Evolutionary conservation across 1,140 invertebrate genomes (phyloP).

Genomic region (Aphelenchoides fujianensis): DNA sequence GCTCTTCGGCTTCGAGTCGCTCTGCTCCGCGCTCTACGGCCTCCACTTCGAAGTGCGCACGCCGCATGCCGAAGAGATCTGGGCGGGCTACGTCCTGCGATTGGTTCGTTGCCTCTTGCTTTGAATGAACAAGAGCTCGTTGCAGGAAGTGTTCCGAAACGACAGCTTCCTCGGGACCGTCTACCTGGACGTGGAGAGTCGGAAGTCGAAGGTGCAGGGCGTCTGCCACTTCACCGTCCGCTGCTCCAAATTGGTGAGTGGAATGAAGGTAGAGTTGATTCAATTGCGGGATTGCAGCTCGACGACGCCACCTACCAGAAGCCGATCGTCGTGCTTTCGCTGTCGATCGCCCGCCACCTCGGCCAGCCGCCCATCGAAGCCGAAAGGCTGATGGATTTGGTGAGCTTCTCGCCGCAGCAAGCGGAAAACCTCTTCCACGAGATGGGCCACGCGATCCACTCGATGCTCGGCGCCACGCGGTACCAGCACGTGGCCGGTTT

Average conservation of each 20-base stretch:
- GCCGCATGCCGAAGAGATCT: conserved; percentile 48
- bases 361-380: conserved; percentile 48
- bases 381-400: conserved; percentile 67
- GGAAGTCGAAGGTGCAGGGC: conserved; percentile 83
- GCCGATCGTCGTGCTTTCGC: conserved; percentile 88
- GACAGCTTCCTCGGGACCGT: conserved; percentile 76
- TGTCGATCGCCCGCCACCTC: conserved; percentile 68
- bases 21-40: conserved; percentile 41
- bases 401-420: conserved; percentile 75
- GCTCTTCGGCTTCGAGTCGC: conserved; percentile 33
- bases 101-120: conserved; percentile 39
- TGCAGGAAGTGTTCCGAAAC: conserved; percentile 46
- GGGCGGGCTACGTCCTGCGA: conserved; percentile 53
- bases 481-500: conserved; percentile 94
- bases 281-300: conserved; percentile 54
- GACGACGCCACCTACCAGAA: conserved; percentile 67
- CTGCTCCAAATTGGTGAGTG: conserved; percentile 76
- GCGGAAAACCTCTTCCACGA: conserved; percentile 98
- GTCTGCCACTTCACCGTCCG: conserved; percentile 98
- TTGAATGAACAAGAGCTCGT: conserved; percentile 22
- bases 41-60: conserved; percentile 42
- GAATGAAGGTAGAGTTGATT: too few relatives aligned
- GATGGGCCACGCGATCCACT: conserved; percentile 98
- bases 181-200: conserved; percentile 93
- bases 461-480: conserved; percentile 87